Evolutionary conservation across 1,140 invertebrate species (phyloP), one percentile per base, ranked within the genome.

Genomic region (Bombus superbus): DNA sequence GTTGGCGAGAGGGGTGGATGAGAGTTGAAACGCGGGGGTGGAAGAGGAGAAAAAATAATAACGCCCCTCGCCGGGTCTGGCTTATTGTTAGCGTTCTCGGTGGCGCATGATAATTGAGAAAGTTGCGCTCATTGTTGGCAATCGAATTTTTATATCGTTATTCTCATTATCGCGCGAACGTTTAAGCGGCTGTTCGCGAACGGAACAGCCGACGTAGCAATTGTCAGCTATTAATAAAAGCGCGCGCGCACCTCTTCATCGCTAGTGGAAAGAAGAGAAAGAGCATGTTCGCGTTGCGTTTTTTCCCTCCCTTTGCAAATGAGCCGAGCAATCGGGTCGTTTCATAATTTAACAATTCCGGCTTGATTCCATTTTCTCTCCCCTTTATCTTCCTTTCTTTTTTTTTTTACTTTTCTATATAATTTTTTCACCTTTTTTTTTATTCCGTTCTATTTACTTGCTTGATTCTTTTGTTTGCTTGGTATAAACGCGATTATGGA

Each of bases 81-180:
- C 47, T 78, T 44, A 79, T 85, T 85, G 83, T 85, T 73, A 62
- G 40, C 83, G 59, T 32, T 18, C 74, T 32, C 42, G 59, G 75
- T 22, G 53, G 80, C 38, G 66, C 59, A 74, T 69, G 78, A 68
- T 85, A 85, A 85, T 85, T 85, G 78, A 85, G 79, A 85, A 85
- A 81, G 84, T 85, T 85, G 42, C 78, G 77, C 66, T 69, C 75
- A 44, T 85, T 81, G 83, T 74, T 57, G 84, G 78, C 57, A 40
- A 85, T 81, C 79, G 84, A 85, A 85, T 85, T 85, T 85, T 85
- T 85, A 81, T 85, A 85, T 81, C 78, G 84, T 75, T 81, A 71
- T 75, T 81, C 78, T 85, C 84, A 85, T 85, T 85, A 85, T 81
- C 84, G 83, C 69, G 68, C 57, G 69, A 72, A 66, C 35, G 59